Evolutionary conservation across 1,140 invertebrate species (phyloP), one percentile per base, ranked within the genome.

Genomic region (Drosophila lowei): DNA sequence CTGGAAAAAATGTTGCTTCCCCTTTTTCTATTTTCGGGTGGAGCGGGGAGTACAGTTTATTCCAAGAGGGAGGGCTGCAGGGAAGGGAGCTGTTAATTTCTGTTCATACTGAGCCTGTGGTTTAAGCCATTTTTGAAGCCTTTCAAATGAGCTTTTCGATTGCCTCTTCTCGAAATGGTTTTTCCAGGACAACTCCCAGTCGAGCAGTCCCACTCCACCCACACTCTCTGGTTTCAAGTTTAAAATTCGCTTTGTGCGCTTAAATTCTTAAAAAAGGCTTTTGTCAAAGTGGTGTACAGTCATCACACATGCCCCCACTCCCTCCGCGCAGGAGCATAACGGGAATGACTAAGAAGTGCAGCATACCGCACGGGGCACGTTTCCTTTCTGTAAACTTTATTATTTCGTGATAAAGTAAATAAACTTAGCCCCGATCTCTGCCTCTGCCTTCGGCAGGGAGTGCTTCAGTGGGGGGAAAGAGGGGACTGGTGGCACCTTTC

Each of bases 351-450:
- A 76, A 65, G 57, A 80, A 78, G 79, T 83, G 79, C 79, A 77
- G 58, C 74, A 60, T 44, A 60, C 52, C 58, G 75, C 71, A 60
- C 56, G 72, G 75, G 71, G 68, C 81, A 86, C 81, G 81, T 85
- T 81, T 85, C 70, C 81, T 74, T 86, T 86, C 68, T 80, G 83
- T 86, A 85, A 85, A 85, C 77, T 85, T 85, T 86, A 86, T 86
- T 85, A 85, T 85, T 85, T 86, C 81, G 81, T 85, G 81, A 77
- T 85, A 86, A 85, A 85, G 81, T 85, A 85, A 85, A 85, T 85
- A 85, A 85, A 85, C 81, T 88, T 85, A 85, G 72, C 55, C 56
- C n/a, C 42, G 67, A 71, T 71, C 78, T 61, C 57, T 53, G 30
- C 53, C 52, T 38, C 53, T 46, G 16, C 16, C 16, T 18, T 1